Conservation (phyloP, 2,113 vertebrate species). For the Philantomba maxwellii region DNA sequence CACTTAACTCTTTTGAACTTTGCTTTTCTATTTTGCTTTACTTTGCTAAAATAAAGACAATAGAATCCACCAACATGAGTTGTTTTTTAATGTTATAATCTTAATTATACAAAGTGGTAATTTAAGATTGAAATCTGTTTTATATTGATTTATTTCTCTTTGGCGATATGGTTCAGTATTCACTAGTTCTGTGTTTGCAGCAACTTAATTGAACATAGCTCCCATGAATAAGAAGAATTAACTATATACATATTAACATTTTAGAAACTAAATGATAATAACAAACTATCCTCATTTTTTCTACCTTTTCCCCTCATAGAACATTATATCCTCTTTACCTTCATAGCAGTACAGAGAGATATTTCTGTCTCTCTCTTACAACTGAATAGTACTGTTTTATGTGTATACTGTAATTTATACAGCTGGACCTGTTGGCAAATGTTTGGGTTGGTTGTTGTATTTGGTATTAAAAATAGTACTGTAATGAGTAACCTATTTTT, state of each 20-base stretch:
- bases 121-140: background rate
- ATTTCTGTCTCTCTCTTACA: background rate
- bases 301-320: background rate
- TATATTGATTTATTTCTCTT: background rate
- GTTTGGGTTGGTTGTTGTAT: background rate
- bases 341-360: background rate
- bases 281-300: background rate
- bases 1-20: background rate
- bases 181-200: background rate
- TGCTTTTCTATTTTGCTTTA: no score
- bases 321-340: background rate
- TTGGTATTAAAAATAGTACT: background rate
- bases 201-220: background rate
- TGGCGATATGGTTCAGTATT: background rate
- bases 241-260: background rate
- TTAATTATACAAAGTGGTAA: background rate
- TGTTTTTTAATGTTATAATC: background rate
- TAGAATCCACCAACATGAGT: background rate
- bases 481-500: background rate
- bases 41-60: background rate
- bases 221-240: background rate
- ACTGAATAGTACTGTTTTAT: background rate
- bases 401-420: background rate
- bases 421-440: background rate
- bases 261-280: background rate